Percentiles rank a stretch among this genome's conserved stretches.
Evolutionary conservation across 1,140 invertebrate species (phyloP).

Genomic region (Brachionus plicatilis): DNA sequence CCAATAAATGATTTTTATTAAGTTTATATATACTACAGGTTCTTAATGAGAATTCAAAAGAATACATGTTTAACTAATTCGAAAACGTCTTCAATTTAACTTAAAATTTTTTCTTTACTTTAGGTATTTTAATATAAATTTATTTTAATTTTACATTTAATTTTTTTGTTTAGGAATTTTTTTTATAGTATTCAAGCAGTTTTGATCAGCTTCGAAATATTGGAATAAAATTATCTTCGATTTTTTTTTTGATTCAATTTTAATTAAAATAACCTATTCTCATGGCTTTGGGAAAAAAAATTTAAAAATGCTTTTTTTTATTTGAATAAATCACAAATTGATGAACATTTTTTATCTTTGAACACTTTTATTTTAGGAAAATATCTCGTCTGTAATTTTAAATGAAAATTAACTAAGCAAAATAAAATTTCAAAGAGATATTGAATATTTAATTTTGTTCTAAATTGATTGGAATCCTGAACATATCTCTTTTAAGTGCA

Average conservation of each 20-base stretch:
- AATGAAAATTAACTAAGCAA: no score
- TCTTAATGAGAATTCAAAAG: not conserved
- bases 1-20: not conserved
- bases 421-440: no score
- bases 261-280: not conserved
- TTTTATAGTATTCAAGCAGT: not conserved
- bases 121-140: slow-evolving; percentile 27
- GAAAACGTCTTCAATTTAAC: not conserved
- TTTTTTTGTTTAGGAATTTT: not conserved
- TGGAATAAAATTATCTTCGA: not conserved
- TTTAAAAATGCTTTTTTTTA: not conserved
- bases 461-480: no score
- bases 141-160: not conserved
- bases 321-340: not conserved
- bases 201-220: not conserved
- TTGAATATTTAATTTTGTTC: no score
- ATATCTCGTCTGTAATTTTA: no score
- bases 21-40: not conserved
- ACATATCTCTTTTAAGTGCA: no score
- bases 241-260: not conserved
- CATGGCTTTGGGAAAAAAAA: not conserved
- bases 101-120: slow-evolving; percentile 29
- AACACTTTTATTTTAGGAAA: no score
- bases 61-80: not conserved
- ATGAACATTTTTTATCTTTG: not conserved